phyloP scores from a whole-genome alignment of 30 jellyfish, hydroid and myxozoan species.

The Cassiopea andromeda region DNA sequence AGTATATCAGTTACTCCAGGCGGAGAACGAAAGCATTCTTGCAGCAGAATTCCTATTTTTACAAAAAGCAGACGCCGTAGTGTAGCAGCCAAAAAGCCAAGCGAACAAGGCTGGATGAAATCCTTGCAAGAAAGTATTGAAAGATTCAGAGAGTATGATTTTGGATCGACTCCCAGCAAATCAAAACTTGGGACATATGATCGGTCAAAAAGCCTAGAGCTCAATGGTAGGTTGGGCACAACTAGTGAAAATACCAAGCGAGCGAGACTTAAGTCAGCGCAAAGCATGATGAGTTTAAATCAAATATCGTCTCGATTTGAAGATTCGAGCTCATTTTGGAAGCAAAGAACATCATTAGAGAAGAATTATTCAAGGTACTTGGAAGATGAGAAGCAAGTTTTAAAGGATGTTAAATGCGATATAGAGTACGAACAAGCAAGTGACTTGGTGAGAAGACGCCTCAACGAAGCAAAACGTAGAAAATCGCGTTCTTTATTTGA shows the following conservation, averaged over 20 bases:
- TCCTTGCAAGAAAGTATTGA: slow-evolving; percentile 31
- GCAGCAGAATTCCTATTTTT: slow-evolving; percentile 14
- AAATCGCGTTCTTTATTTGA: neutral
- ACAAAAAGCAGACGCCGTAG: neutral
- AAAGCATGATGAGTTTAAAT: slow-evolving; percentile 27
- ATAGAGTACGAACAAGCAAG: slow-evolving; percentile 23
- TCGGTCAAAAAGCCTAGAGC: slow-evolving; percentile 6
- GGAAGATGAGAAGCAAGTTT: slow-evolving; percentile 50
- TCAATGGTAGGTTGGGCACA: neutral
- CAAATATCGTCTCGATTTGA: slow-evolving; percentile 26
- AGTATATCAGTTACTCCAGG: neutral
- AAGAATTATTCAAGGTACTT: slow-evolving; percentile 16
- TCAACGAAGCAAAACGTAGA: neutral
- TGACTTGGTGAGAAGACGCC: neutral
- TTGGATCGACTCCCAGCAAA: neutral
- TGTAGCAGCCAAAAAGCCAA: neutral
- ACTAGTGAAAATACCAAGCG: neutral
- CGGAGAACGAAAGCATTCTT: neutral
- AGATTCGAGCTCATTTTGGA: slow-evolving; percentile 23
- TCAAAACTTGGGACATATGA: neutral
- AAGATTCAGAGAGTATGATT: slow-evolving; percentile 21
- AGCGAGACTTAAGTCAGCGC: slow-evolving; percentile 2
- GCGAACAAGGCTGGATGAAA: neutral
- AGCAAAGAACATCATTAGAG: slow-evolving; percentile 38
- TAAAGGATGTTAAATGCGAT: slow-evolving; percentile 36